Conservation (phyloP, 2,888 invertebrate species). For the Microctonus hyperodae region DNA sequence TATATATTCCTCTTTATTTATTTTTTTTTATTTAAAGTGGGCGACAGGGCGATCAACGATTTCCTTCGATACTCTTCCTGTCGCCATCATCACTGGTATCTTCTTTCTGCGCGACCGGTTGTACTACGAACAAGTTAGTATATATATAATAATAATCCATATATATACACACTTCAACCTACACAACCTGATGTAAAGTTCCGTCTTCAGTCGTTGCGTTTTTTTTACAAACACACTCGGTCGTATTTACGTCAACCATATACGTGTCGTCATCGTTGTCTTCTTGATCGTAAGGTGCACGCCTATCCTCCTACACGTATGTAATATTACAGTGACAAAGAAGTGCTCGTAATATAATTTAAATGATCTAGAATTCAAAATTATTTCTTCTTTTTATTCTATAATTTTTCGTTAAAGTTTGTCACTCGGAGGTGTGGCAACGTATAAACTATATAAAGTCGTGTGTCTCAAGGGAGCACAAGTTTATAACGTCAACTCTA, state of each 20-base stretch:
- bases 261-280: background rate
- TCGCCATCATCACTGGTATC: background rate
- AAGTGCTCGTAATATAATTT: background rate
- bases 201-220: constrained; percentile 22
- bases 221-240: constrained; percentile 4
- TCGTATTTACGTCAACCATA: constrained; percentile 14
- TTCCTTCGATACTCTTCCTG: constrained; percentile 5
- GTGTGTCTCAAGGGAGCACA: constrained; percentile 34
- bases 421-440: constrained; percentile 46
- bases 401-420: background rate
- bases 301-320: constrained; percentile 27
- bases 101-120: constrained; percentile 17
- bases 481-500: background rate
- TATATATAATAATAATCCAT: no score
- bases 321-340: background rate
- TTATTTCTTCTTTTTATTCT: constrained; percentile 13
- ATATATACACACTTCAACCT: constrained; percentile 19
- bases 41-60: constrained; percentile 23
- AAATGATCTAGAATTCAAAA: constrained; percentile 13
- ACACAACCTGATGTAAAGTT: constrained; percentile 27
- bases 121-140: constrained; percentile 8
- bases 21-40: no score
- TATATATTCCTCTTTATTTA: constrained; percentile 15
- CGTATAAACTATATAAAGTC: constrained; percentile 44
- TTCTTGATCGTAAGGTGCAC: constrained; percentile 10